phyloP scores from a whole-genome alignment of 2,888 invertebrate species.

The Macaria notata region DNA sequence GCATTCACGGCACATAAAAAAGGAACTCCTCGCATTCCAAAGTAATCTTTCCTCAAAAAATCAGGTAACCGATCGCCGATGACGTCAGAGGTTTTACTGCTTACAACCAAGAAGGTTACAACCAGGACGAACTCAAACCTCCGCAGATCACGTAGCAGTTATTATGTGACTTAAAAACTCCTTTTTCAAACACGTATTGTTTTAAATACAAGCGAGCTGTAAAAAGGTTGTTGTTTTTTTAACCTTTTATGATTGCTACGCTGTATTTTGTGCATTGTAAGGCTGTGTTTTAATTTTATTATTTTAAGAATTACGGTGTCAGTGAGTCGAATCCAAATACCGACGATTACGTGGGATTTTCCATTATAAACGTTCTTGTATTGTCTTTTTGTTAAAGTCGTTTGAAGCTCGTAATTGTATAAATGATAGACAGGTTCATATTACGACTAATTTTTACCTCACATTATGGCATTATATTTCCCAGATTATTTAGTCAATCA shows the following conservation, averaged over 20 bases:
- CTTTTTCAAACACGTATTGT: constrained; percentile 9
- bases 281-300: constrained; percentile 6
- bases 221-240: background rate
- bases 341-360: constrained; percentile 7
- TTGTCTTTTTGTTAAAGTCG: too few species aligned
- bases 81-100: constrained; percentile 36
- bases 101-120: background rate
- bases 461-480: too few species aligned
- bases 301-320: constrained; percentile 2
- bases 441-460: too few species aligned
- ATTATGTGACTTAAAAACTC: background rate
- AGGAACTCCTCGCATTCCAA: constrained; percentile 44
- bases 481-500: too few species aligned
- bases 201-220: constrained; percentile 3
- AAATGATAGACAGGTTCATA: too few species aligned
- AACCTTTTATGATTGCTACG: constrained; percentile 3
- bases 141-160: background rate
- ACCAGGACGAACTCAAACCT: background rate
- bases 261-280: constrained; percentile 5
- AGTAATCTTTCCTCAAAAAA: constrained; percentile 51
- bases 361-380: background rate
- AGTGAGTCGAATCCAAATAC: constrained; percentile 7
- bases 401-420: too few species aligned
- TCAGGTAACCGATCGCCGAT: constrained; percentile 39
- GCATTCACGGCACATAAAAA: constrained; percentile 28